These are phyloP conservation scores for Rhynchophorus ferrugineus DNA, from an alignment of 1,140 invertebrate genomes.

Conservation along the genomic window DNA sequence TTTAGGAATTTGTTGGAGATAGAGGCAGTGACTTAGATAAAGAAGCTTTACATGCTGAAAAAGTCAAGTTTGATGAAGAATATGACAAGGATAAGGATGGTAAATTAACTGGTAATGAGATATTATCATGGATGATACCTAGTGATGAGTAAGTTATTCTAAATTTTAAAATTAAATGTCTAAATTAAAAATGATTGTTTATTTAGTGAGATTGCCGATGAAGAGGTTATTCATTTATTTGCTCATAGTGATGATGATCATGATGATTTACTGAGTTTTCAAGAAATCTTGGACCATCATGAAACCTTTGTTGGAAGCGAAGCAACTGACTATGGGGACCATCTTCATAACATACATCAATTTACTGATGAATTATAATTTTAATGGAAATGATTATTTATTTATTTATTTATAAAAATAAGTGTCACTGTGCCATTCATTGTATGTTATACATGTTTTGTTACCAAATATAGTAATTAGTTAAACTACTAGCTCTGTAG, in stretches of 20 bases:
- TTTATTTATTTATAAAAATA: background rate
- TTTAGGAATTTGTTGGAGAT: conserved; percentile 67
- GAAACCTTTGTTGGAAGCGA: conserved; percentile 93
- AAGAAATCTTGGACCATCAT: conserved; percentile 84
- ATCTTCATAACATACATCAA: conserved; percentile 71
- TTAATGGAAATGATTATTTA: background rate
- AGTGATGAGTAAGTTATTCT: conserved; percentile 70
- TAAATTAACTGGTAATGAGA: conserved; percentile 68
- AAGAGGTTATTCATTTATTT: conserved; percentile 90
- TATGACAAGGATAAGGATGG: conserved; percentile 86
- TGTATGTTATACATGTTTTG: too few relatives aligned
- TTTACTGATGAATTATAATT: conserved; percentile 69
- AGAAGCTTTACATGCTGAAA: conserved; percentile 76
- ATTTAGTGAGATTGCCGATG: conserved; percentile 72
- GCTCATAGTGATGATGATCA: conserved; percentile 80
- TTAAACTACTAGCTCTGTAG: too few relatives aligned
- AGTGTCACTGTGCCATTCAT: background rate
- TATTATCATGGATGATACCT: conserved; percentile 84
- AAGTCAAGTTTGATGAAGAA: conserved; percentile 84
- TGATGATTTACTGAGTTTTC: conserved; percentile 72
- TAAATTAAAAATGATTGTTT: conserved; percentile 8
- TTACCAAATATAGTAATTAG: too few relatives aligned
- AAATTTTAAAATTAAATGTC: background rate
- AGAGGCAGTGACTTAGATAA: conserved; percentile 65
- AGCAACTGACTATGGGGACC: conserved; percentile 91